Evolutionary conservation across 1,140 invertebrate species (phyloP), one percentile per base, ranked within the genome.

Genomic region (Oscheius sp.): DNA sequence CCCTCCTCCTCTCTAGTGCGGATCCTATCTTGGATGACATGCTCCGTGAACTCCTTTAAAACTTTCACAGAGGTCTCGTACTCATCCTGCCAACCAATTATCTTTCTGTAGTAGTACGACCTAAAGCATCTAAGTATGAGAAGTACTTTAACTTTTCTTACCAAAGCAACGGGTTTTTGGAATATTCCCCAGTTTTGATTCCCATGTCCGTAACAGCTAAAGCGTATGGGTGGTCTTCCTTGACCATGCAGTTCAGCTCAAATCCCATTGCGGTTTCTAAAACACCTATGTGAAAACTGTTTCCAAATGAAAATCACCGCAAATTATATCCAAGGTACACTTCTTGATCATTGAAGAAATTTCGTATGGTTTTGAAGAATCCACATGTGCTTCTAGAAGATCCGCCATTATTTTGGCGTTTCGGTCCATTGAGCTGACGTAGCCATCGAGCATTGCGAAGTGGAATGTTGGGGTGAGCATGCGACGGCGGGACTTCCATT

Each of bases 401-500:
- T 91, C 89, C 75, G 93, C 89, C 49, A 94, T 85, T 49, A 94
- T 92, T 2, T 88, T 84, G 32, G 89, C 87, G 76, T 94, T 91
- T 74, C 90, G 89, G 77, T 91, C 90, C 83, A 95, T 92, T 0
- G 93, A 88, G 26, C 89, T 89, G 66, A 90, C 89, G 79, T 93
- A 93, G 63, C 85, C 84, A 61, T 85, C 68, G 26, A 86, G 73
- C 49, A 86, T 85, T 49, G 83, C 80, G 74, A 86, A 93, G 85
- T 94, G 92, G 84, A 95, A 94, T 0, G 92, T 90, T 29, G 92
- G 92, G 1, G 92, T 94, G 10, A 94, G 90, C 81, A 95, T 89
- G 85, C 93, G 92, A 66, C 92, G 87, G 13, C 91, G 86, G 0
- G 81, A 77, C 65, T 89, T 89, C 92, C 92, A 95, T 85, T 92